phyloP scores from a whole-genome alignment of 2,888 invertebrate genomes.

The Halocaridina rubra region DNA sequence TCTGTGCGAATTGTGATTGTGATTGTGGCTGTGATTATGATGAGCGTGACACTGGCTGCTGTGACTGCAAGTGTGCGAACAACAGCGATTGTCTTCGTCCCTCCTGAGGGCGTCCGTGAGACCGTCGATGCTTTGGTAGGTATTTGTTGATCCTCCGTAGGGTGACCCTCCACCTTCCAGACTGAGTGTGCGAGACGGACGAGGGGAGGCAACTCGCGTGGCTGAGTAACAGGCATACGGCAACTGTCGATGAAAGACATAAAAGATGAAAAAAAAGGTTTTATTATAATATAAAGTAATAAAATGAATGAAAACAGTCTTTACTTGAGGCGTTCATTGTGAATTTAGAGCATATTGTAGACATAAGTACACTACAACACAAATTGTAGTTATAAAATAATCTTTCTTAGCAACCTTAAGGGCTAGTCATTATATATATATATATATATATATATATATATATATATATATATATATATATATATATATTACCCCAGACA shows the following conservation, averaged over 20 bases:
- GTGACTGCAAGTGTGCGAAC: constrained; percentile 31
- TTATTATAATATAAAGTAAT: too few species aligned
- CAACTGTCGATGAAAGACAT: too few species aligned
- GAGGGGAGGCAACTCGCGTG: constrained; percentile 57
- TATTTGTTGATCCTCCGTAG: constrained; percentile 57
- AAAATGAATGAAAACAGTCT: too few species aligned
- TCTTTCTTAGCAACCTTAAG: too few species aligned
- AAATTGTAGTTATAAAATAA: too few species aligned
- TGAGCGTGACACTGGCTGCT: constrained; percentile 27
- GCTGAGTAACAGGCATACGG: constrained; percentile 48
- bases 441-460: not conserved
- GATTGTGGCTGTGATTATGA: constrained; percentile 19
- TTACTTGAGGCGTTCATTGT: too few species aligned
- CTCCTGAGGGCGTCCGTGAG: constrained; percentile 46
- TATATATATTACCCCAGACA: too few species aligned
- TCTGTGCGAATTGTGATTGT: constrained; percentile 10
- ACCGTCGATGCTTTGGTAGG: constrained; percentile 63
- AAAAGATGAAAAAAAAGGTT: too few species aligned
- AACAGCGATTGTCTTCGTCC: constrained; percentile 16
- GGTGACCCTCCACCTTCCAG: constrained; percentile 58
- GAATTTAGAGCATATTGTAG: too few species aligned
- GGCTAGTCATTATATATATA: not conserved
- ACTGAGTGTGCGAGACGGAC: constrained; percentile 49
- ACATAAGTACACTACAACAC: too few species aligned
- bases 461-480: not conserved